These are phyloP conservation scores for Vidua chalybeata DNA, from an alignment of 2,113 vertebrate genomes.

Conservation along the genomic window DNA sequence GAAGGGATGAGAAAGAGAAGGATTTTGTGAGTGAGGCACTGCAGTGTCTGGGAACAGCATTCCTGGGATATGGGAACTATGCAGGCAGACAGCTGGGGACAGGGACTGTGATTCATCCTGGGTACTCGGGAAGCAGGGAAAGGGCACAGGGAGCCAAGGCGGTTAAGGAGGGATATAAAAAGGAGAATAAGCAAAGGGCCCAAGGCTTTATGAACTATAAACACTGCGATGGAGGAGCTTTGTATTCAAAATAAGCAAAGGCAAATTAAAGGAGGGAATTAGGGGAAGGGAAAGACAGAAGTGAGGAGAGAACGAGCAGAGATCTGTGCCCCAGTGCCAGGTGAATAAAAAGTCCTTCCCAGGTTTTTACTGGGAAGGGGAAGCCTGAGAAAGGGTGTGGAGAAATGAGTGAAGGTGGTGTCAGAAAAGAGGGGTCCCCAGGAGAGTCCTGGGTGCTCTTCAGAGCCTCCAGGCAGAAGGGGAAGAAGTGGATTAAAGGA, in stretches of 20 bases:
- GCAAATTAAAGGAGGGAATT: conserved; percentile 22
- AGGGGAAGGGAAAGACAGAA: neutral
- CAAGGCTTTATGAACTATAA: conserved; percentile 47
- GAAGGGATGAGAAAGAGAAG: neutral
- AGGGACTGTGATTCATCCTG: neutral
- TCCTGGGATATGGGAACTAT: neutral
- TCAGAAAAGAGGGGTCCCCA: neutral
- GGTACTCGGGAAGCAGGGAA: neutral
- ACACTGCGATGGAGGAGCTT: conserved; percentile 26
- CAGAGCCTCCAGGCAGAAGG: neutral
- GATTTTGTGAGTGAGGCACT: neutral
- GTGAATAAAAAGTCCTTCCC: neutral
- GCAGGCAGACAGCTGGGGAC: conserved; percentile 20
- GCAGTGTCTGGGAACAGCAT: neutral
- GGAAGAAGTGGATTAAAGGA: neutral
- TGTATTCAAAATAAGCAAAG: conserved; percentile 58
- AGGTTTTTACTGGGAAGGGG: neutral
- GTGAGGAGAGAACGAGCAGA: neutral
- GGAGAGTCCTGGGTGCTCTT: neutral
- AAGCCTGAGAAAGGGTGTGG: rapidly evolving
- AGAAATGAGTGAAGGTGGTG: neutral
- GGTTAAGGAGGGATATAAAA: neutral
- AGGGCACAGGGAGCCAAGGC: conserved; percentile 10
- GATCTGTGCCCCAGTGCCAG: neutral
- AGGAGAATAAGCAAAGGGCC: conserved; percentile 27